Percentiles rank a stretch among this genome's conserved stretches.
Evolutionary conservation across 2,113 vertebrate species (phyloP).

Genomic region (Acanthisitta chloris): DNA sequence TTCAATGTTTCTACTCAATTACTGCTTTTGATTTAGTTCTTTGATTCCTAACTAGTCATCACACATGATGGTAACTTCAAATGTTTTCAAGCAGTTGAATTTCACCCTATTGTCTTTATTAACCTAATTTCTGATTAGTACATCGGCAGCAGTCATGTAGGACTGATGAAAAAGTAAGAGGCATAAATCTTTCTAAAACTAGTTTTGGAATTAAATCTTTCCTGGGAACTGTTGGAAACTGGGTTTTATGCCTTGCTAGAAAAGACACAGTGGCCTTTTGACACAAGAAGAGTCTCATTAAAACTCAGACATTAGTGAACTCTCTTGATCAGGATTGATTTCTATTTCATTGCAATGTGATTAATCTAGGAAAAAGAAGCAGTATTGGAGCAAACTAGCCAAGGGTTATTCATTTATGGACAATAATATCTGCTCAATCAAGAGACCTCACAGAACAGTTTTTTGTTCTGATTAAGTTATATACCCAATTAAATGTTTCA

Average conservation of each 20-base stretch:
- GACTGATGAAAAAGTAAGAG: background rate
- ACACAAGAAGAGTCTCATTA: constrained; percentile 30
- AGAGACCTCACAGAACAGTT: background rate
- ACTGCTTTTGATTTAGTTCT: background rate
- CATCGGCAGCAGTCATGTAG: background rate
- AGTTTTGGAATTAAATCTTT: background rate
- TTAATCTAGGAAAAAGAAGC: constrained; percentile 22
- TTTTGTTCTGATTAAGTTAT: constrained; percentile 38
- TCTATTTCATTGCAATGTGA: constrained; percentile 3
- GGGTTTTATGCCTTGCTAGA: background rate
- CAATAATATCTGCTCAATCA: constrained; percentile 27
- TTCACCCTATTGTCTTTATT: background rate
- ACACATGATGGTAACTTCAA: background rate
- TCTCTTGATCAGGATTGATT: constrained; percentile 36
- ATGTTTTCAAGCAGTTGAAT: background rate
- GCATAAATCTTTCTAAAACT: background rate
- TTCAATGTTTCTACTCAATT: background rate
- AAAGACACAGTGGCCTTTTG: background rate
- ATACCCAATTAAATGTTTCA: background rate
- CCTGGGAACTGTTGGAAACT: background rate
- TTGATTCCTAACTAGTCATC: background rate
- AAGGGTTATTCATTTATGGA: constrained; percentile 25
- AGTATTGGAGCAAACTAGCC: background rate
- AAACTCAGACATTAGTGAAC: background rate
- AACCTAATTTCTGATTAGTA: background rate